Base-by-base conservation (phyloP, 2,113 vertebrate genomes). In the Picathartes gymnocephalus region DNA sequence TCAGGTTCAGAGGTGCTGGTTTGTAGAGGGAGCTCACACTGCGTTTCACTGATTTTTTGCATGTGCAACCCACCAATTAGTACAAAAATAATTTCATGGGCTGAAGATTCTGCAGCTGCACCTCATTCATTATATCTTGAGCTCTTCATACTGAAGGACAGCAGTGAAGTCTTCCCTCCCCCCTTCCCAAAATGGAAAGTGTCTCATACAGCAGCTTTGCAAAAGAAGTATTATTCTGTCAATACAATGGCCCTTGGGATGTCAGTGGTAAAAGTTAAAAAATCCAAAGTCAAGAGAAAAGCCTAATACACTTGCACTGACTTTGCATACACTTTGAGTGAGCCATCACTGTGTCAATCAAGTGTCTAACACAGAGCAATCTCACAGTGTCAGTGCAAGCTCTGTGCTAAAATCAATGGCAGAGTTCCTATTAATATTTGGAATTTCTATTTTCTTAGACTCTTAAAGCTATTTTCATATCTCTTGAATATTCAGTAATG, bases 301-400 rank as follows among this genome's bases (percentile, higher is more conserved):
- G 68, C 95, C 93, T 97, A 91, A 97, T 96, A 93, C 73, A 71
- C 89, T 96, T 92, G 89, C 80, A 60, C 82, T 97, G 95, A 96
- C 96, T 97, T 94, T 97, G 89, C 90, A 87, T 98, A 94, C 90
- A 93, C 95, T 97, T 97, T 97, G 88, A 96, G 91, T 96, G 95
- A 97, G 96, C 97, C 98, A 96, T 97, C 97, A 98, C 79, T 10
- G 57, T 96, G 95, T 98, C 97, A 97, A 97, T 97, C 97, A 98
- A 97, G 79, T 97, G 96, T 98, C 97, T 97, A 86, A 95, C 73
- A 72, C 77, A 77, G 81, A 97, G 94, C 81, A 95, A 95, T 94
- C 92, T 97, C 89, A 83, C 91, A 95, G 81, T 96, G 96, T 97
- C 97, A 96, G 16, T 85, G 96, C 86, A 92, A 92, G 88, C 92